Evolutionary conservation across 2,888 invertebrate genomes (phyloP), one percentile per base, ranked within the genome.

Genomic region (Euplexia lucipara): DNA sequence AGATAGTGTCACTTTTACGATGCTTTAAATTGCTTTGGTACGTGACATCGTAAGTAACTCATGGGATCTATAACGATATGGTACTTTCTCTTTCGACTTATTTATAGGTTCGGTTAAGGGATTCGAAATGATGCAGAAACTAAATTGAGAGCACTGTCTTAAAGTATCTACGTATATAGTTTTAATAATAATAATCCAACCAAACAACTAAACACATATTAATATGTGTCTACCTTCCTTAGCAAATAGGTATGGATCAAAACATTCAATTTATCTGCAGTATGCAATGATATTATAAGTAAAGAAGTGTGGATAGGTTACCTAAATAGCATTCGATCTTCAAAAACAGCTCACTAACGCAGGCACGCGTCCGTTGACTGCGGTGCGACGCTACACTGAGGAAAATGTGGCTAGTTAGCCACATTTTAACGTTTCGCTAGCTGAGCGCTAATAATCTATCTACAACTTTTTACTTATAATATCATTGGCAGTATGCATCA

Each of bases 1-100:
- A 73, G 76, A 79, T 68, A 60, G 66, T 80, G 80, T 74, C 75
- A 76, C 76, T 81, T 83, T 75, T 83, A 83, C 81, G 74, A 70
- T 78, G 78, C 82, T 79, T 80, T 77, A 82, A 86, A 88, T 86
- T 83, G 82, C 82, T 87, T 86, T 80, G 65, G 86, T 85, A 90
- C 91, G 91, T 91, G 91, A 90, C 89, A 89, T 84, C 83, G 85
- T 88, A 88, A 87, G 84, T 82, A 84, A 82, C 83, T 80, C 86
- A 88, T 87, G 85, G 84, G 71, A 72, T 70, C 79, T 78, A 53
- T 42, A 61, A 79, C 79, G 85, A 83, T 83, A 84, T 82, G 77
- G 82, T 78, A 89, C 91, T 90, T 90, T 91, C 91, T 88, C 87
- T 84, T 78, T 69, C 57, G 53, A 83, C 62, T 71, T 69, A 64